Base-by-base conservation (phyloP, 2,113 vertebrate species). In the Chaenogobius annularis region DNA sequence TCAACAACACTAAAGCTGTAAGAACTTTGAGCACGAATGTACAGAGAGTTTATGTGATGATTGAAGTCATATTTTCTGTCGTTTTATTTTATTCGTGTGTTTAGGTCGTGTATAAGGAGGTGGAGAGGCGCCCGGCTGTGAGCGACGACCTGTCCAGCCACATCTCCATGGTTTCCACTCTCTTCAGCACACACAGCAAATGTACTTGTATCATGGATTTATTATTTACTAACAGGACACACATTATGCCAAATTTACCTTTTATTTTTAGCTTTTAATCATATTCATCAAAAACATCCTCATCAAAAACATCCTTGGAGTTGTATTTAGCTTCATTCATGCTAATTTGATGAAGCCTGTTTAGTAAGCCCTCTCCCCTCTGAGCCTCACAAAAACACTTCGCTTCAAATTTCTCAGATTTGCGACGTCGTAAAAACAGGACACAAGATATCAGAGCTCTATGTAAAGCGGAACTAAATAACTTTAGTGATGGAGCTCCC, bases 71-170 rank as follows among this genome's bases (percentile, higher is more conserved):
- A 40, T 3, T 40, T 40, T 40, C 37, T 22, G 7, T 12, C 13
- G 31, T 13, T 2, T 58, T 14, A 5, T 56, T 22, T 22, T 10
- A 10, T 55, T 9, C 7, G 66, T 75, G 26, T 77, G 19, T 72
- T 87, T 88, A 99, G 98, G 91, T 96, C 70, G 93, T 98, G 12
- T 99, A 96, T 79, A 96, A 94, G 85, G 98, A 99, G 85, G 92
- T 94, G 1, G 96, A 98, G 89, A 95, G 91, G 87, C 90, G 87
- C 46, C 83, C 93, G 5, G 79, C 84, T 23, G 80, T 91, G 54
- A 83, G 70, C 56, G 94, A 93, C 20, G 94, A 90, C 69, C 86
- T 95, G 54, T 87, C 93, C 9, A 89, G 95, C 74, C 94, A 93
- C 67, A 81, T 93, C 80, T 86, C 89, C 3, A n/a, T 83, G 58